Percentiles rank a stretch among this genome's conserved stretches.
phyloP scores from a whole-genome alignment of 2,888 invertebrate species.

The Cataglyphis cursor region DNA sequence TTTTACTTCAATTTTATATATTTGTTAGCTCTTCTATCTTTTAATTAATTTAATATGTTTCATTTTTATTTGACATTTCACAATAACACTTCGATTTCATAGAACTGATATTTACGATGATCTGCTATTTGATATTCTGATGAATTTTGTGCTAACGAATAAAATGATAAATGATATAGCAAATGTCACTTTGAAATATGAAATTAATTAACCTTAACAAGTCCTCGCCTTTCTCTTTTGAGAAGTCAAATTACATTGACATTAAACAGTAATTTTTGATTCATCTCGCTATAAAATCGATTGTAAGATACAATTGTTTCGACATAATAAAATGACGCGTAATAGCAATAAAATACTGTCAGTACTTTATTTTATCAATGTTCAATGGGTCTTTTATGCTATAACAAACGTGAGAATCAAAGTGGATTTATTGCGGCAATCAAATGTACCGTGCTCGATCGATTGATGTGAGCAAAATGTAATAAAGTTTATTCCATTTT shows the following conservation, averaged over 20 bases:
- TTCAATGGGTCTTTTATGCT: not conserved
- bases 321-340: slow-evolving; percentile 7
- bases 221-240: not conserved
- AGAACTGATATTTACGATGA: slow-evolving; percentile 9
- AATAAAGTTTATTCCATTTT: slow-evolving; percentile 23
- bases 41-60: slow-evolving; percentile 5
- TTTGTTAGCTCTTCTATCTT: slow-evolving; percentile 12
- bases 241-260: slow-evolving; percentile 23
- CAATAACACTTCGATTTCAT: slow-evolving; percentile 22
- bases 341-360: slow-evolving; percentile 25
- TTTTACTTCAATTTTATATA: not conserved
- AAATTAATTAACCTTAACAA: slow-evolving; percentile 26
- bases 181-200: not conserved
- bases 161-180: slow-evolving; percentile 20
- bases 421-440: not conserved
- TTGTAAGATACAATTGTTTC: slow-evolving; percentile 31
- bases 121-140: slow-evolving; percentile 17
- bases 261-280: slow-evolving; percentile 10
- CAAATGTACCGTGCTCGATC: not conserved
- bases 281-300: slow-evolving; percentile 1
- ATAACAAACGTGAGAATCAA: not conserved
- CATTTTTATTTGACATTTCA: not conserved
- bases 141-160: slow-evolving; percentile 6
- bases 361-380: slow-evolving; percentile 12
- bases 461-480: not conserved